Evolutionary conservation across 2,888 invertebrate species (phyloP), one percentile per base, ranked within the genome.

Genomic region (Aphelenchoides bicaudatus): DNA sequence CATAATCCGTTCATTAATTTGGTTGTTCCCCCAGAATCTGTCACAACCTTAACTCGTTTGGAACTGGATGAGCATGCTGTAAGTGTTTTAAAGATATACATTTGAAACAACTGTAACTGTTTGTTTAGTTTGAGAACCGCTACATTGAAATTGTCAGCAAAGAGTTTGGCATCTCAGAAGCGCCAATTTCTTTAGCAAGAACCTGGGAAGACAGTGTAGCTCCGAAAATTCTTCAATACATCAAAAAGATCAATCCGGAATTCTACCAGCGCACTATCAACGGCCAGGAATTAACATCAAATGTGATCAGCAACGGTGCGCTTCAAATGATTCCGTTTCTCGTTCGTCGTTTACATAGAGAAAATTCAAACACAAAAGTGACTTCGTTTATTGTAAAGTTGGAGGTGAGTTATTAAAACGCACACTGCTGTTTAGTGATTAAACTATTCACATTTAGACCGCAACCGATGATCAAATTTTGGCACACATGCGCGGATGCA

Each of bases 321-420:
- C 21, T 51, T 1, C 19, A 51, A 13, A 38, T 34, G 21, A 34
- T 51, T n/a, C 52, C 52, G n/a, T 51, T 51, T 30, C 28, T 51
- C 21, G 52, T 51, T 6, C 1, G 52, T 8, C 43, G 43, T 43
- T n/a, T 43, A 25, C 43, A 43, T 43, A 19, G 43, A 8, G 43
- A 43, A 25, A 43, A 10, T 13, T 1, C 23, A 6, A 43, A 43
- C 6, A 43, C 43, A 19, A 51, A 51, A n/a, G n/a, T 51, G 47
- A 51, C 38, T 16, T 51, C 16, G n/a, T 10, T 51, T 19, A 51
- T 51, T 4, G 5, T 28, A 10, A 13, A 34, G 19, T 1, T 51
- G 13, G 2, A 51, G 43, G 43, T 43, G 16, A 43, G 43, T 34
- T 34, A 10, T 34, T 8, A n/a, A n/a, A 34, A 10, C n/a, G 13